A percentile compares a stretch with the other conserved stretches of the same genome.
phyloP scores from a whole-genome alignment of 2,888 invertebrate genomes.

The Stenurella melanura region DNA sequence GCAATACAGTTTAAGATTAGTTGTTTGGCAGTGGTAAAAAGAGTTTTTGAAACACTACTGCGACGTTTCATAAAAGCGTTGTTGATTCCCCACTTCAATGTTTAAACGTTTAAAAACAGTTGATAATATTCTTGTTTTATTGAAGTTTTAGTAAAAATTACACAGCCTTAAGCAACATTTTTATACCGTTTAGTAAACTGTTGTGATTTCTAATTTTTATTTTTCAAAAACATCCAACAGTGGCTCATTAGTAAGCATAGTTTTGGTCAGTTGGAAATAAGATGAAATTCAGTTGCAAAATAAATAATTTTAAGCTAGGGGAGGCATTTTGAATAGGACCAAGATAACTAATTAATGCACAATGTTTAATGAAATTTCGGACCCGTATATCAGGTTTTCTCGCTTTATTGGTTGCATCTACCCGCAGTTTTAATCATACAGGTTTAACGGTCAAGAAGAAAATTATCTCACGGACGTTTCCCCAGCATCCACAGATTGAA shows the following conservation, averaged over 20 bases:
- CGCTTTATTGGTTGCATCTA: neutral
- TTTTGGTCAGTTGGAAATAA: neutral
- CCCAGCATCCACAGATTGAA: slow-evolving; percentile 34
- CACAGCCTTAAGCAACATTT: too few species aligned
- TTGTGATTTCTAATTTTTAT: too few species aligned
- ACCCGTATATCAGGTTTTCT: slow-evolving; percentile 19
- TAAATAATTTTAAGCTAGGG: slow-evolving; percentile 6
- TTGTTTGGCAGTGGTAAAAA: too few species aligned
- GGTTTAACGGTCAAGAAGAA: slow-evolving; percentile 38
- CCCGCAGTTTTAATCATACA: slow-evolving; percentile 30
- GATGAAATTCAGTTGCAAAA: neutral
- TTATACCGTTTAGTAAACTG: too few species aligned
- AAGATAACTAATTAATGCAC: slow-evolving; percentile 23
- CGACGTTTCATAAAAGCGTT: too few species aligned
- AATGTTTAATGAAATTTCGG: slow-evolving; percentile 6
- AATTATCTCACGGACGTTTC: slow-evolving; percentile 39
- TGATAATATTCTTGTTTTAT: too few species aligned
- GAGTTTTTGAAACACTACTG: too few species aligned
- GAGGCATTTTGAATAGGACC: neutral
- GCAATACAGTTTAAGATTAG: too few species aligned
- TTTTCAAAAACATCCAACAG: neutral
- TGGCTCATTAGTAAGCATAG: neutral
- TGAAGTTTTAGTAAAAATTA: too few species aligned
- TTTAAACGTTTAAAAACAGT: too few species aligned
- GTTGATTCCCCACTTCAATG: too few species aligned